Base-by-base conservation (phyloP, 2,113 vertebrate species). In the Phalacrocorax brasilianus region DNA sequence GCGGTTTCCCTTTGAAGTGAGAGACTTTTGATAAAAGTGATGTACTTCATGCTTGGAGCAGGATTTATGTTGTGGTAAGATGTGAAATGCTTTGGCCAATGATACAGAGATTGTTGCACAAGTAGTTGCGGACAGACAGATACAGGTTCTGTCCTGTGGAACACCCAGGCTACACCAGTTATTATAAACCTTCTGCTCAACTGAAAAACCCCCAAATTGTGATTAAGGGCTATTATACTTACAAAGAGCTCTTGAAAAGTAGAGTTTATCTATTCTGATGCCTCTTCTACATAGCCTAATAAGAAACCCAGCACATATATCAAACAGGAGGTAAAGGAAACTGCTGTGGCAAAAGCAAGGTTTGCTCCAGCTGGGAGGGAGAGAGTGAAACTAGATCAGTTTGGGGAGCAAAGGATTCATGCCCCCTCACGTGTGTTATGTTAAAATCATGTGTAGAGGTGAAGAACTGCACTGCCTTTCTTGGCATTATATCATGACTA, bases 1-100 rank as follows among this genome's bases (percentile, higher is more conserved):
- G 59, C 2, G 2, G 32, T 47, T 96, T 95, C 26, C 28, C 82
- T 91, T 94, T 94, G 95, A 97, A 94, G 95, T 73, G 50, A 79
- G 55, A 88, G 52, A 80, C 38, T 90, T 90, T 71, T 92, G 63
- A 88, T 53, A 40, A 27, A 91, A 94, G 68, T 55, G 47, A 76
- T 47, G 35, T 58, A 44, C 55, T 80, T 84, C 13, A 26, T 67
- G 53, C 67, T 84, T 77, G 38, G 33, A 95, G 67, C 33, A 67
- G 63, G 78, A 86, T 83, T 95, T 80, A 38, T 90, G 28, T 50
- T 59, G 42, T 61, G 55, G 70, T 62, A 76, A 66, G 74, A 86
- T 55, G 38, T 59, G 59, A 93, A 90, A 83, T 83, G 63, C 16
- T 47, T 78, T 68, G 50, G 81, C 59, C 28, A 52, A 78, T 61